Evolutionary conservation across 2,113 vertebrate species (phyloP).

Genomic region (Cyprinus carpio): DNA sequence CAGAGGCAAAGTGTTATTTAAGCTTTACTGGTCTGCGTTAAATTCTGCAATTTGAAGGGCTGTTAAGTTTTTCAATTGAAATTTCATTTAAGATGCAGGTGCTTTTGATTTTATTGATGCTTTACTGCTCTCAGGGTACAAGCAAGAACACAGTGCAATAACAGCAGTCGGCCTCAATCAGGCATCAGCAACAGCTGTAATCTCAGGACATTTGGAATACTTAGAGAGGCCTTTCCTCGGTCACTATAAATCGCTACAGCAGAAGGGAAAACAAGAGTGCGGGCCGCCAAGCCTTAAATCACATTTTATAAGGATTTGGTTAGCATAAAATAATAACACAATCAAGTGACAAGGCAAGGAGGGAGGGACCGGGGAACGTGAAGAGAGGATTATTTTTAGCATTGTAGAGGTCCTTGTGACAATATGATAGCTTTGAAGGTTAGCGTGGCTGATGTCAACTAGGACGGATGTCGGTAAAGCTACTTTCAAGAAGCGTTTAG

Average conservation of each 20-base stretch:
- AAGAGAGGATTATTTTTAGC: conserved; percentile 68
- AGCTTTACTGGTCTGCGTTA: conserved; percentile 99
- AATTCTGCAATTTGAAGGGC: conserved; percentile 99
- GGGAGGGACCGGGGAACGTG: conserved; percentile 26
- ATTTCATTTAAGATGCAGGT: conserved; percentile 99
- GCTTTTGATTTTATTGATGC: conserved; percentile 98
- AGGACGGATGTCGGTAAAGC: conserved; percentile 5
- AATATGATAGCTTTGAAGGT: conserved; percentile 72
- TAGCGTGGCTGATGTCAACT: conserved; percentile 63
- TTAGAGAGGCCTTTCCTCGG: conserved; percentile 82
- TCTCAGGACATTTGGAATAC: conserved; percentile 90
- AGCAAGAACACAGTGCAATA: conserved; percentile 88
- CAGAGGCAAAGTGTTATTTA: conserved; percentile 97
- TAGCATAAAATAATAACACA: conserved; percentile 84
- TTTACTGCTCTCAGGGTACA: conserved; percentile 97
- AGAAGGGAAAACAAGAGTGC: conserved; percentile 78
- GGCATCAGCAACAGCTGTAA: conserved; percentile 88
- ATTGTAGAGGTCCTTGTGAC: conserved; percentile 55
- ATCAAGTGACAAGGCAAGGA: conserved; percentile 77
- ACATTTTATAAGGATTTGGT: conserved; percentile 85
- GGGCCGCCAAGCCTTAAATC: conserved; percentile 78
- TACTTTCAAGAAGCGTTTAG: conserved; percentile 11
- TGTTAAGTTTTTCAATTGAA: conserved; percentile 99
- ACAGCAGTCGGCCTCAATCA: conserved; percentile 88
- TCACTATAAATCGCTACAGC: conserved; percentile 90